A percentile compares a stretch with the other conserved stretches of the same genome.
phyloP scores from a whole-genome alignment of 2,888 invertebrate species.

The Tenthredo notha region DNA sequence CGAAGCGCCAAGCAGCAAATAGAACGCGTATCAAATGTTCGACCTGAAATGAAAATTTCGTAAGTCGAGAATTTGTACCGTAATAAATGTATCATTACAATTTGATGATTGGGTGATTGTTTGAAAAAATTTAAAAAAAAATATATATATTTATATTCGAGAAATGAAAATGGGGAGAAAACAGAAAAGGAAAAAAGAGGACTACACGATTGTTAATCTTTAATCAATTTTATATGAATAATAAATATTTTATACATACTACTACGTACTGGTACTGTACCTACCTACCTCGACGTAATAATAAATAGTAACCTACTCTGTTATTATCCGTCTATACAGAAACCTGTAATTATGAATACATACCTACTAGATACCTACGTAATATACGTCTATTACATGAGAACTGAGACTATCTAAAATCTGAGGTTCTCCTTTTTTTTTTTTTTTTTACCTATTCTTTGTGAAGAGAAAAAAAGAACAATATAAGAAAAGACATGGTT shows the following conservation, averaged over 20 bases:
- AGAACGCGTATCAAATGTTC: conserved; percentile 27
- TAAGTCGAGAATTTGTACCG: background rate
- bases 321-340: conserved; percentile 12
- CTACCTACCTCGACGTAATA: conserved; percentile 59
- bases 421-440: background rate
- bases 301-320: conserved; percentile 61
- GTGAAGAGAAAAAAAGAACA: background rate
- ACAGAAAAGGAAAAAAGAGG: background rate
- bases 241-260: background rate
- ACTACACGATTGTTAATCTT: background rate
- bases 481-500: background rate
- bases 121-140: background rate
- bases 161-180: background rate
- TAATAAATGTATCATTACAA: background rate
- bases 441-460: background rate
- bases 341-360: conserved; percentile 31
- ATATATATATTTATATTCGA: background rate
- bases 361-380: background rate
- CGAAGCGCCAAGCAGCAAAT: conserved; percentile 45
- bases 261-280: background rate
- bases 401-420: background rate
- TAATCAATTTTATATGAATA: background rate
- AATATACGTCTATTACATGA: background rate
- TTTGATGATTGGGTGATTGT: background rate
- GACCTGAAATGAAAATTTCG: conserved; percentile 37